A percentile compares a stretch with the other conserved stretches of the same genome.
phyloP scores from a whole-genome alignment of 2,113 vertebrate genomes.

The Podarcis raffonei region DNA sequence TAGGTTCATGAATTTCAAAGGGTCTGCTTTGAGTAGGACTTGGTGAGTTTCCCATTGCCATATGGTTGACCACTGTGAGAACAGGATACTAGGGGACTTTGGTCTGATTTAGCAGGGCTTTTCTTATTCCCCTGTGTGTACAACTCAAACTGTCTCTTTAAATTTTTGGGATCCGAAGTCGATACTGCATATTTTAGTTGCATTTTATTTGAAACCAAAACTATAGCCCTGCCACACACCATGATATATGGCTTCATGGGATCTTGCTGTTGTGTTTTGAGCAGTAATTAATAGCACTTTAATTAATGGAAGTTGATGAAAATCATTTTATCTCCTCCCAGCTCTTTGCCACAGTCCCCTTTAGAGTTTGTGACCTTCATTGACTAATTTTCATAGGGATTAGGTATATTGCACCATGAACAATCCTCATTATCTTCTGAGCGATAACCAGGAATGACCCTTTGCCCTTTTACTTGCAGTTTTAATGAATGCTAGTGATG shows the following conservation, averaged over 20 bases:
- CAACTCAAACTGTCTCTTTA: not conserved
- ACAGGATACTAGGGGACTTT: not conserved
- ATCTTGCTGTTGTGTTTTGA: not conserved
- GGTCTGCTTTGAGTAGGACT: too few relatives aligned
- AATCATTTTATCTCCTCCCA: conserved; percentile 1
- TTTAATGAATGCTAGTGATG: not conserved
- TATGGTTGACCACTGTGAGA: not conserved
- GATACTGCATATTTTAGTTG: not conserved
- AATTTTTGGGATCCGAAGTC: not conserved
- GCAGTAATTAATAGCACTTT: not conserved
- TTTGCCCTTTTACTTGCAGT: not conserved
- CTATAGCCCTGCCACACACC: not conserved
- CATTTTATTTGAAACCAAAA: not conserved
- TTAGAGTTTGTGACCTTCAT: not conserved
- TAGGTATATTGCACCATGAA: not conserved
- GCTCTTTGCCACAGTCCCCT: not conserved
- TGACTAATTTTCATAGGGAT: not conserved
- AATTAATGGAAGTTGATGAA: conserved; percentile 15
- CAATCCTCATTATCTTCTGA: not conserved
- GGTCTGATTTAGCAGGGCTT: not conserved
- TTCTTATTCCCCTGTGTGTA: too few relatives aligned
- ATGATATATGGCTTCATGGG: not conserved
- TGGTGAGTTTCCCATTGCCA: not conserved
- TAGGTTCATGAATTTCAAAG: too few relatives aligned
- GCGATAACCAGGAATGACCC: not conserved